Base-by-base conservation (phyloP, 2,113 vertebrate genomes). In the Motacilla alba region DNA sequence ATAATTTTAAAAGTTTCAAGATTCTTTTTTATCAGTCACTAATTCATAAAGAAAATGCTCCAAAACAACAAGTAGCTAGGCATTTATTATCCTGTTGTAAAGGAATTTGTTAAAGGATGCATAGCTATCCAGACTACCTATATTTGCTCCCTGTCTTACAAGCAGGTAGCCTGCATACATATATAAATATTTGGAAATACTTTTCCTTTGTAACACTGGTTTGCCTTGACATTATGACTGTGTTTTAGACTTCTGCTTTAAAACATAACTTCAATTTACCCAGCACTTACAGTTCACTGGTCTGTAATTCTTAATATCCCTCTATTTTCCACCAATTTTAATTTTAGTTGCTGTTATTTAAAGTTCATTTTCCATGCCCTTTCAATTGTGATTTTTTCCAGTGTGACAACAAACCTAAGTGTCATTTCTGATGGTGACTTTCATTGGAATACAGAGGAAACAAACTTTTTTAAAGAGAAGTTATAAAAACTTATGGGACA, bases 271-370 rank as follows among this genome's bases (percentile, higher is more conserved):
- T 92, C 80, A 89, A 78, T 90, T 93, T 96, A 87, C 23, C 50
- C 62, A 86, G 79, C 10, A 10, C 79, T 93, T 89, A 92, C 76
- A 93, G 92, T 86, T 95, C 95, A 96, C 33, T 88, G 85, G 75
- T 94, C 90, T 95, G 90, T 59, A 94, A 93, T 95, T 93, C 75
- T 87, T 93, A 95, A 76, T 83, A 95, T 67, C 79, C 39, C 46
- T 78, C n/a, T 81, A 67, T 77, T 93, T 94, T 83, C 83, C 80
- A 88, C 39, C 44, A 44, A 64, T 94, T 88, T 90, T 92, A 64
- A 88, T 93, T 95, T 94, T 70, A 86, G 73, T 62, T 0, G 0
- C 53, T 92, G 62, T 90, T 88, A 83, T 83, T 83, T 92, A 70
- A 95, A 93, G 67, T 86, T 86, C 55, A 86, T 80, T 90, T 90